Evolutionary conservation across 2,113 vertebrate species (phyloP), one percentile per base, ranked within the genome.

Genomic region (Serinus canaria): DNA sequence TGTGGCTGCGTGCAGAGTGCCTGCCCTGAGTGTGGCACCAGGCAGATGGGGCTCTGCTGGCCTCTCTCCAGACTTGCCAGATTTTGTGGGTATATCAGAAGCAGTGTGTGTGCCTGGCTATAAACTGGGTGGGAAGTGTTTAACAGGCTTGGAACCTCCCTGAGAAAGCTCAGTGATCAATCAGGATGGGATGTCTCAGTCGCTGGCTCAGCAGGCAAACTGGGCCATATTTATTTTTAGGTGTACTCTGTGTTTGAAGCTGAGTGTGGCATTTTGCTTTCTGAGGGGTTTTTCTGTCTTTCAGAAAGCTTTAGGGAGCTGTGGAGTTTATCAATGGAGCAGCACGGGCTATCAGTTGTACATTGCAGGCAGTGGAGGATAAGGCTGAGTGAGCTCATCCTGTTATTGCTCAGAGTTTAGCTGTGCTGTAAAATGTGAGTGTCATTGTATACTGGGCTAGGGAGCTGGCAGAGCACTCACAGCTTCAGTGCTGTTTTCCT

Each of bases 11-110:
- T 64, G 89, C 80, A 74, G 39, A 22, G 70, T 52, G 83, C 56
- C 87, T 86, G 84, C 72, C 79, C 0, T 22, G 93, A 82, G 28
- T 7, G 35, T 24, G 81, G 96, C 87, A 89, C 4, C 3, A 19
- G 95, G 92, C 97, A 97, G 97, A 96, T 96, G 91, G 97, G 96
- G 47, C 89, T 58, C 52, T 64, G 64, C 92, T 92, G 97, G 95
- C 94, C 79, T 58, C 75, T 82, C 60, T 66, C 92, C 90, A 94
- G 30, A 9, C 37, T 44, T 63, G 33, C 87, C 97, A 92, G 94
- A 28, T 94, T 97, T 93, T 89, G 82, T 89, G 92, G 92, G 53
- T 90, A 17, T 85, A 69, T 77, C 6, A 10, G 76, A 15, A 30
- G 60, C 85, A 82, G 8, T 4, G 69, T 63, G 52, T 73, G 64